A percentile compares a stretch with the other conserved stretches of the same genome.
Evolutionary conservation across 2,888 invertebrate genomes (phyloP).

Genomic region (Amiota minor): DNA sequence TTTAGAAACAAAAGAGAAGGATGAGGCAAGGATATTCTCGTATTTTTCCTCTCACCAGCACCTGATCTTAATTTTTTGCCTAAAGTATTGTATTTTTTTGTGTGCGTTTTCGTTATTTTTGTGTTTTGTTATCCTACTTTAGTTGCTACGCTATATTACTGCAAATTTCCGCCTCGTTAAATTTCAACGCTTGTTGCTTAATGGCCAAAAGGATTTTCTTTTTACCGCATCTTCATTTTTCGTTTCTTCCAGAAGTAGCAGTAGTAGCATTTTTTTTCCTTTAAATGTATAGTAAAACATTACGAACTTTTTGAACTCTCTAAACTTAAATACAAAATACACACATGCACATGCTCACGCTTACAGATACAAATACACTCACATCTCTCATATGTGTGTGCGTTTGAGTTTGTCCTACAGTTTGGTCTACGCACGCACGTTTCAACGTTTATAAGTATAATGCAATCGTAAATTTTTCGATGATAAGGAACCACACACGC

Average conservation of each 20-base stretch:
- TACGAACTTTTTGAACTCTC: slow-evolving; percentile 11
- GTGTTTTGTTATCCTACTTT: background rate
- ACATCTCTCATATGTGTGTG: background rate
- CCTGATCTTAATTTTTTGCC: background rate
- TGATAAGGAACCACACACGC: slow-evolving; percentile 6
- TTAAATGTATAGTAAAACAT: slow-evolving; percentile 1
- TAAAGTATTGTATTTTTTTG: background rate
- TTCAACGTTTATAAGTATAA: slow-evolving; percentile 14
- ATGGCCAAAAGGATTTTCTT: slow-evolving; percentile 25
- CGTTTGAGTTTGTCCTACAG: too few species aligned
- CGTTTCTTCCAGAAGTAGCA: background rate
- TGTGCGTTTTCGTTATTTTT: too few species aligned
- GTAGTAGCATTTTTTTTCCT: background rate
- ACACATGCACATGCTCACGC: background rate
- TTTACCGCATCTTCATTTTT: background rate
- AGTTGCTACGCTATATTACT: slow-evolving; percentile 32
- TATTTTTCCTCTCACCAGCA: background rate
- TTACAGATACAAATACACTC: background rate
- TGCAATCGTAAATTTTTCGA: slow-evolving; percentile 22
- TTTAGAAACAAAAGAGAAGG: too few species aligned
- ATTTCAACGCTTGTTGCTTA: slow-evolving; percentile 25
- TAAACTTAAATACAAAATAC: too few species aligned
- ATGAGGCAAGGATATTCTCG: too few species aligned
- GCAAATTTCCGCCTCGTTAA: slow-evolving; percentile 33
- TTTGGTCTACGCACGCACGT: background rate